These are phyloP conservation scores for Sipha maydis DNA, from an alignment of 2,888 invertebrate species.

Conservation along the genomic window DNA sequence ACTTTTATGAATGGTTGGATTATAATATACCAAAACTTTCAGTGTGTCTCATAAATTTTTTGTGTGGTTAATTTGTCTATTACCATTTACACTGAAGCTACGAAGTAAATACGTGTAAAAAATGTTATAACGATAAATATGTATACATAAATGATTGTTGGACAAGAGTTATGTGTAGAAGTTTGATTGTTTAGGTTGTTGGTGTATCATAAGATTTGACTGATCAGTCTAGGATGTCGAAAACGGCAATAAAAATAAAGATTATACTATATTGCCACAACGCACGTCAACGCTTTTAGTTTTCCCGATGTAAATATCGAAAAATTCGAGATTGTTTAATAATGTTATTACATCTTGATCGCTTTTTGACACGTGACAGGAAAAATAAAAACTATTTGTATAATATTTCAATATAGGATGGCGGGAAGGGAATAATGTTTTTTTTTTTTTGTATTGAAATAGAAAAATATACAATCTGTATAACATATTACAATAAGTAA, in stretches of 20 bases:
- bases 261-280: no score
- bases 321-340: not conserved
- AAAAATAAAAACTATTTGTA: not conserved
- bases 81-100: not conserved
- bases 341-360: not conserved
- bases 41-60: not conserved
- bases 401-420: not conserved
- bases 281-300: not conserved
- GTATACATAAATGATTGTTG: no score
- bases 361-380: not conserved
- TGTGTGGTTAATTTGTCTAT: not conserved
- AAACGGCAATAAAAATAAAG: not conserved
- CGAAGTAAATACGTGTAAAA: not conserved
- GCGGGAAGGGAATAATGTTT: not conserved
- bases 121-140: not conserved
- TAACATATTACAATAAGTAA: no score
- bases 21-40: not conserved
- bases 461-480: no score
- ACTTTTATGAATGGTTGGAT: no score
- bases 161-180: not conserved
- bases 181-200: not conserved
- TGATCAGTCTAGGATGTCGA: not conserved
- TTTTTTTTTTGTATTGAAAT: no score
- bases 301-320: not conserved
- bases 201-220: not conserved